phyloP scores from a whole-genome alignment of 1,140 invertebrate species.

The Trichomalopsis sarcophagae region DNA sequence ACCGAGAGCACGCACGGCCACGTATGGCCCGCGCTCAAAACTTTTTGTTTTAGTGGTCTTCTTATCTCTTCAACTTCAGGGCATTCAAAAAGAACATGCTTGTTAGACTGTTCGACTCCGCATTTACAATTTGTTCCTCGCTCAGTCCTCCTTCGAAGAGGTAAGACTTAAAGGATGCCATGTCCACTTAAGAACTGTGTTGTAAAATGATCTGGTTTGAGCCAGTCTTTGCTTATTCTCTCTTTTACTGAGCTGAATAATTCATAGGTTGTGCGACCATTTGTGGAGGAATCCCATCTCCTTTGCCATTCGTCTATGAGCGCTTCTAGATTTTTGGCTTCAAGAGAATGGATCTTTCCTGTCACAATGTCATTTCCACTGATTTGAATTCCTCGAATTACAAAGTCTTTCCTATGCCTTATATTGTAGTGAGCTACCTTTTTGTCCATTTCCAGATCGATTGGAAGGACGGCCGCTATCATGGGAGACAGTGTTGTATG shows the following conservation, averaged over 20 bases:
- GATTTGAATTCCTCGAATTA: background rate
- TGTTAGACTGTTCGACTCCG: background rate
- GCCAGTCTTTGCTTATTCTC: background rate
- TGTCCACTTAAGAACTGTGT: background rate
- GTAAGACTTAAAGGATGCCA: background rate
- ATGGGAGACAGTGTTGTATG: constrained; percentile 59
- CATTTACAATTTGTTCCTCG: background rate
- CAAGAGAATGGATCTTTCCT: no score
- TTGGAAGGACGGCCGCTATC: constrained; percentile 30
- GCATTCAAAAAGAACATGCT: background rate
- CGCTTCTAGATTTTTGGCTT: no score
- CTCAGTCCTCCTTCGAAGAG: background rate
- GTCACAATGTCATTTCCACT: background rate
- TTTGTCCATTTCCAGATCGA: constrained; percentile 34
- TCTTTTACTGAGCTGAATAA: background rate
- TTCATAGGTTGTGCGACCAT: background rate
- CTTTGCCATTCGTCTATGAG: constrained; percentile 1
- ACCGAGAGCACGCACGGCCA: background rate
- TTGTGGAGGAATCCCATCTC: background rate
- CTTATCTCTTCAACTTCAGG: background rate
- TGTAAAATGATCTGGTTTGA: background rate
- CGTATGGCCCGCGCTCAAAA: background rate
- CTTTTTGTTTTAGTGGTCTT: background rate
- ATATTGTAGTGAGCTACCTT: constrained; percentile 21
- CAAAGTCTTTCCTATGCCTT: background rate